Base-by-base conservation (phyloP, 1,140 invertebrate species). In the Sarcophaga bullata region DNA sequence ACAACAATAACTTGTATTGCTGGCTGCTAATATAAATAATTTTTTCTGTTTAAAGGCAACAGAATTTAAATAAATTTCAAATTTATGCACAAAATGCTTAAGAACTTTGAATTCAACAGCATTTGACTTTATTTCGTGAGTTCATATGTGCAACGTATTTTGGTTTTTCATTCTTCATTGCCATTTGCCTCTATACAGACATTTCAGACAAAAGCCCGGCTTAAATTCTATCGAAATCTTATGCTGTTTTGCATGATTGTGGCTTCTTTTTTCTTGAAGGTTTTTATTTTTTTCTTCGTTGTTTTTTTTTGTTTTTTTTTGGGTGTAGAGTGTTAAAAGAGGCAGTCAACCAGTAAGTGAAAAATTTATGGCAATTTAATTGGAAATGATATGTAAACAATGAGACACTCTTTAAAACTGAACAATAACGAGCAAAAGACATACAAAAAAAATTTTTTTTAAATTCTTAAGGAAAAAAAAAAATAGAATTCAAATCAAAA, bases 351-450 rank as follows among this genome's bases (percentile, higher is more conserved):
- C 49, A 78, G 50, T 78, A 82, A 78, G 48, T 76, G 73, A 78
- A 76, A 82, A 82, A 82, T 82, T 82, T 82, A 82, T 82, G 72
- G 81, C 81, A 76, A 76, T 82, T 82, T 82, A 82, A 82, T 82
- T 82, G 81, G 54, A 75, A 82, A 76, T 78, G 81, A 82, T 78
- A 76, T 82, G 81, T 73, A 52, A 82, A 82, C 81, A 82, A 82
- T 82, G 80, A 81, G 80, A 78, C 75, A 78, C 75, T 78, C 52
- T 78, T 78, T 78, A 78, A 78, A 52, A 80, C 19, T 80, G 8
- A 37, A 37, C 25, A 37, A 37, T 37, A 37, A 37, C 25, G 25
- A 37, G 25, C 25, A 37, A 37, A 37, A 37, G 25, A 1, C 25
- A 37, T 4, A n/a, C 25, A 37, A 68, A 68, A 68, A 6, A 68